Evolutionary conservation across 2,113 vertebrate genomes (phyloP).

Genomic region (Alethe castanea): DNA sequence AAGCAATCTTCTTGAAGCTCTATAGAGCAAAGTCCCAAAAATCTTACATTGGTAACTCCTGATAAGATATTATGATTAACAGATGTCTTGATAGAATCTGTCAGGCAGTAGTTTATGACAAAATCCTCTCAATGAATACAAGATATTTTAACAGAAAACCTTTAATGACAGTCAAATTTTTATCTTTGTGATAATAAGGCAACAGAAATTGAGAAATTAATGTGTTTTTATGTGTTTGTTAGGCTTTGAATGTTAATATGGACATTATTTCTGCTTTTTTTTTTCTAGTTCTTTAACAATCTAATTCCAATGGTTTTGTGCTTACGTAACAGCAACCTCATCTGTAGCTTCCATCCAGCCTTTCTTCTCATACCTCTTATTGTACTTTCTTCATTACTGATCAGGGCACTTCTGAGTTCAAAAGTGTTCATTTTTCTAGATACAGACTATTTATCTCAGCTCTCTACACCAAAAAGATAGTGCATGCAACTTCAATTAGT

Average conservation of each 20-base stretch:
- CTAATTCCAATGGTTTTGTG: neutral
- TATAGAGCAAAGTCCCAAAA: neutral
- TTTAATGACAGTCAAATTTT: neutral
- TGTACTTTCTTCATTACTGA: neutral
- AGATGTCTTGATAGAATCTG: neutral
- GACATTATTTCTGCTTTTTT: neutral
- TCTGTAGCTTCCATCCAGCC: neutral
- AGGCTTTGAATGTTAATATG: neutral
- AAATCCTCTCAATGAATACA: neutral
- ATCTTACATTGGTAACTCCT: neutral
- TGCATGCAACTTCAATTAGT: neutral
- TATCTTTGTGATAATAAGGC: neutral
- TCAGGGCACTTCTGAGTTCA: neutral
- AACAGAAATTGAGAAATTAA: neutral
- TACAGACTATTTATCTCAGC: neutral
- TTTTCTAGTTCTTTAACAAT: neutral
- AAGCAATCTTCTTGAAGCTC: neutral
- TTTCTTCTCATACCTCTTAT: neutral
- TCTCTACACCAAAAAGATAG: neutral
- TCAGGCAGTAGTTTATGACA: neutral
- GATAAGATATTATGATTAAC: neutral
- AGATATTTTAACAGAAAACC: neutral
- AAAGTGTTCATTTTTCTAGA: neutral
- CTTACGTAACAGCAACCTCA: neutral
- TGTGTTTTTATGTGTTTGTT: neutral